These are phyloP conservation scores for Furcifer pardalis DNA, from an alignment of 2,797 vertebrate genomes.

Conservation along the genomic window DNA sequence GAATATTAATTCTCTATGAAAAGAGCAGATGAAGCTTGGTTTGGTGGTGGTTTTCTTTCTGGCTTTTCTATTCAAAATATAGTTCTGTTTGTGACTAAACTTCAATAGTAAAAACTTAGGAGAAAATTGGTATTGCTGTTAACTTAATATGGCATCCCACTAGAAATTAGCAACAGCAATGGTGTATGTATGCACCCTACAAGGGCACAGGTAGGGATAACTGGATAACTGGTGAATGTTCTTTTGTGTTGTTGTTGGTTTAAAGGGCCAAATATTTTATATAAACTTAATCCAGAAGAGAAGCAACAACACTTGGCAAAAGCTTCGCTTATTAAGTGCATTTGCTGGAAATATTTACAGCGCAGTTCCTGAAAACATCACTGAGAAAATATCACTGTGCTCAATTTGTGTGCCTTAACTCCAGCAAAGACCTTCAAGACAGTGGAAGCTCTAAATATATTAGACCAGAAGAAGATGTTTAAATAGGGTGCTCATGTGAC, in stretches of 20 bases:
- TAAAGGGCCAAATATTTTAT: slow-evolving; percentile 43
- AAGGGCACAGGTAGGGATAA: slow-evolving; percentile 33
- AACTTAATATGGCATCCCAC: background rate
- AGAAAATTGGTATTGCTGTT: background rate
- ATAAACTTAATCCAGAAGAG: slow-evolving; percentile 56
- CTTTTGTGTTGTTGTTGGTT: slow-evolving; percentile 17
- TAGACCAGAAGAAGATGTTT: background rate
- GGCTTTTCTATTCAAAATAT: background rate
- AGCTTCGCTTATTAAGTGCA: slow-evolving; percentile 68
- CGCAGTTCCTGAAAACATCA: slow-evolving; percentile 66
- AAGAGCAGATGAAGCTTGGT: background rate
- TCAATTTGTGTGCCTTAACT: slow-evolving; percentile 56
- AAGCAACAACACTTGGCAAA: slow-evolving; percentile 52
- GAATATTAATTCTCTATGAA: background rate
- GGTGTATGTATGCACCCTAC: background rate
- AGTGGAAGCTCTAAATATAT: slow-evolving; percentile 35
- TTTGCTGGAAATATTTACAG: slow-evolving; percentile 70
- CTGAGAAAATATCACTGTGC: slow-evolving; percentile 54
- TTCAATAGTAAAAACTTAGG: background rate
- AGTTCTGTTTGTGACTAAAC: background rate
- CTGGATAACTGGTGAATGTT: slow-evolving; percentile 41
- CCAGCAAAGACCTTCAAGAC: slow-evolving; percentile 45
- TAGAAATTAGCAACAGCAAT: background rate
- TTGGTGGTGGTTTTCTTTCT: background rate
- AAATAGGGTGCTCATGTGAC: background rate